Conservation (phyloP, 2,113 vertebrate species). For the Lophochroa leadbeateri region DNA sequence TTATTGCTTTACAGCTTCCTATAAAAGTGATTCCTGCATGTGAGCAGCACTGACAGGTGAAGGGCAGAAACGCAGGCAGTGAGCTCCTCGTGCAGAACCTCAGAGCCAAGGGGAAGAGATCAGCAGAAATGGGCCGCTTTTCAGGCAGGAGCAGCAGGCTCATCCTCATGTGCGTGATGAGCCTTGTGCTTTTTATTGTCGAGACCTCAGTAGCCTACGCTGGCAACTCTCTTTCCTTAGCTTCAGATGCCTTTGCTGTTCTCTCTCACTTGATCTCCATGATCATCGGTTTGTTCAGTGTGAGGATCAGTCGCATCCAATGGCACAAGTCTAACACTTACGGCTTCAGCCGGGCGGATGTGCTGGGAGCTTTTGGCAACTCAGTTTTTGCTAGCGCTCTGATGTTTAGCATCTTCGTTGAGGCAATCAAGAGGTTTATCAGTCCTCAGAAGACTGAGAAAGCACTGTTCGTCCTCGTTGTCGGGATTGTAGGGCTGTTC, state of each 20-base stretch:
- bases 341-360: constrained; percentile 75
- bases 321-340: constrained; percentile 70
- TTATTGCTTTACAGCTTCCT: constrained; percentile 78
- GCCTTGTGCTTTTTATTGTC: constrained; percentile 50
- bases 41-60: constrained; percentile 9
- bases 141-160: constrained; percentile 70
- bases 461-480: constrained; percentile 59
- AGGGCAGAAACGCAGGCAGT: background rate
- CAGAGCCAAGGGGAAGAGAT: background rate
- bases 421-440: constrained; percentile 75
- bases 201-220: constrained; percentile 67
- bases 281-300: constrained; percentile 60
- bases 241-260: constrained; percentile 78
- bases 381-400: constrained; percentile 76
- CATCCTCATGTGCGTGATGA: constrained; percentile 67
- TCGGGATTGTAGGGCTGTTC: constrained; percentile 67
- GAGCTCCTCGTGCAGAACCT: background rate
- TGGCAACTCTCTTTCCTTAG: constrained; percentile 77
- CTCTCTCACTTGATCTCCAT: constrained; percentile 79
- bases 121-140: constrained; percentile 73
- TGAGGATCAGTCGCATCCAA: constrained; percentile 54
- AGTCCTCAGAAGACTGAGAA: constrained; percentile 73
- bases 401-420: constrained; percentile 78
- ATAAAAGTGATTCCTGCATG: constrained; percentile 71
- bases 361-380: constrained; percentile 80